Evolutionary conservation across 2,797 vertebrate genomes (phyloP), one percentile per base, ranked within the genome.

Genomic region (Tragelaphus oryx): DNA sequence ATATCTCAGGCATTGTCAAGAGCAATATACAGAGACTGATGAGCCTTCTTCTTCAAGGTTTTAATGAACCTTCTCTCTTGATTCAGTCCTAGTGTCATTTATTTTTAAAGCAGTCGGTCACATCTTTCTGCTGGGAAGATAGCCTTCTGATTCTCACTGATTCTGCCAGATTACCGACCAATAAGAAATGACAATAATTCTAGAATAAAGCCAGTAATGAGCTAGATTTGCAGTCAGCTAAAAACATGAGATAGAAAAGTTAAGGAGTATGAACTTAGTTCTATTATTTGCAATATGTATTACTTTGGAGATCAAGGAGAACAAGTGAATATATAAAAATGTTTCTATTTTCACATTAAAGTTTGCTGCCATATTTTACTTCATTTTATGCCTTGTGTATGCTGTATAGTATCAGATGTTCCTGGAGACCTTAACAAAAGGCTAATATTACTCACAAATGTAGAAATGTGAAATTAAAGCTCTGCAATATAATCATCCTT

Each of bases 1-100:
- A n/a, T n/a, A n/a, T n/a, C n/a, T n/a, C n/a, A n/a, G n/a, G n/a
- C 95, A 97, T 92, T 95, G 97, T 98, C 98, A 98, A 97, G 98
- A 95, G 91, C 96, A 98, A 96, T 96, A 92, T 91, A 80, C 94
- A 98, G 97, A 98, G 96, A 97, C 65, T 95, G 95, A 98, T 98
- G 96, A 98, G 95, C 57, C 24, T 95, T 98, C 95, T 97, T 97
- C 94, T 97, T 97, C 54, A 24, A 89, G 97, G 96, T 98, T 98
- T 98, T 98, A 98, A 98, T 98, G 97, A 98, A 98, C 78, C 93
- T 96, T 90, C 97, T 97, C 88, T 97, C 93, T 95, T 68, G 76
- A 98, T 96, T 97, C 89, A 97, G 74, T 57, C 59, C 81, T 98
- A 97, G 48, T 94, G 98, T 96, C 96, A 98, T 98, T 98, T 98